Conservation (phyloP, 2,797 vertebrate species). For the Capromys pilorides region DNA sequence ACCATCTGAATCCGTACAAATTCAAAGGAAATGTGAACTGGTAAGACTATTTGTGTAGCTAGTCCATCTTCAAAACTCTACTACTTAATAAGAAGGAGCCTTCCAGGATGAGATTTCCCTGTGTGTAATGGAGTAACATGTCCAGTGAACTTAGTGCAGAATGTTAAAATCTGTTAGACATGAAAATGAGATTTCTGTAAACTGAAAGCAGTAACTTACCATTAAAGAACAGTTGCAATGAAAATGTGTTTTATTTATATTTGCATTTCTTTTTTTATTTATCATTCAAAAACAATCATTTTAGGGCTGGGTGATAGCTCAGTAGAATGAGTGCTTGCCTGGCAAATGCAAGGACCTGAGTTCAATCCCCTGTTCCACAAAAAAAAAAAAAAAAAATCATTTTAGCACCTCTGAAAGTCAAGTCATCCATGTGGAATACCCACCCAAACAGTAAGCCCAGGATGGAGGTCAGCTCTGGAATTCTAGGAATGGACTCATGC, state of each 20-base stretch:
- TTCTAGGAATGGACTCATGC: not conserved
- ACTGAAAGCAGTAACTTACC: not conserved
- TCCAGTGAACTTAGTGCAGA: not conserved
- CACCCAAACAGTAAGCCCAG: not conserved
- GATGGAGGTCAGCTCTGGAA: not conserved
- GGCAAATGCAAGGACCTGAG: too few species aligned
- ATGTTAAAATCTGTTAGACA: not conserved
- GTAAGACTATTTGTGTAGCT: not conserved
- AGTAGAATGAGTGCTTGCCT: too few species aligned
- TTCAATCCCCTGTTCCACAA: too few species aligned
- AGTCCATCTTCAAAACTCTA: not conserved
- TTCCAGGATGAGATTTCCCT: constrained; percentile 35
- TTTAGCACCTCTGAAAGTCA: constrained; percentile 27
- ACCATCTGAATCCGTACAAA: not conserved
- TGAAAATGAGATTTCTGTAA: constrained; percentile 43
- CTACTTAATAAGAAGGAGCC: not conserved
- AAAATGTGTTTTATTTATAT: constrained; percentile 40
- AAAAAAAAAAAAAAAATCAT: not conserved
- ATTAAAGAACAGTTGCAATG: not conserved
- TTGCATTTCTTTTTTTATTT: not conserved
- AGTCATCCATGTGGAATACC: not conserved
- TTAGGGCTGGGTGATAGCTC: too few species aligned
- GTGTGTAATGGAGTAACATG: not conserved
- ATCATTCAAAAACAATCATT: not conserved
- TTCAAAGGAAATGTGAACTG: not conserved